phyloP scores from a whole-genome alignment of 2,113 vertebrate genomes.

The Cacatua alba region DNA sequence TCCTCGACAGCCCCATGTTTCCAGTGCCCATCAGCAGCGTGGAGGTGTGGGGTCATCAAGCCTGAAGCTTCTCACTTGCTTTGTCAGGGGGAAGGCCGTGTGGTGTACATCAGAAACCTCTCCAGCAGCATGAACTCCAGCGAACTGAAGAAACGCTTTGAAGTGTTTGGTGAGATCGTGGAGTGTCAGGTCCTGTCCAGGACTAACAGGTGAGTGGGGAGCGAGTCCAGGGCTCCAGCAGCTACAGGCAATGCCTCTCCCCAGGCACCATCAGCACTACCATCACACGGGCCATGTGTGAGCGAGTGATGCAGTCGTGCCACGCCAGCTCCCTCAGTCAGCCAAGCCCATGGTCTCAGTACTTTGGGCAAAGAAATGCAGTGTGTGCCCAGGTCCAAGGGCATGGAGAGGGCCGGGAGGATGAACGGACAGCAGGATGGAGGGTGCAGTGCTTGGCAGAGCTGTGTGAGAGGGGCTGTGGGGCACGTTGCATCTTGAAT shows the following conservation, averaged over 20 bases:
- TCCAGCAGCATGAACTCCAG: conserved; percentile 89
- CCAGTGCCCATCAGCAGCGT: accelerated
- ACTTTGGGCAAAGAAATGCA: background rate
- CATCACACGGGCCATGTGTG: background rate
- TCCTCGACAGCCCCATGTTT: background rate
- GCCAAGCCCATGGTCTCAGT: accelerated
- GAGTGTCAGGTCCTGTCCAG: conserved; percentile 92
- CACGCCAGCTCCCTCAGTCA: accelerated
- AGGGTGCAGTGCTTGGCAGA: background rate
- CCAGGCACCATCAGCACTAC: background rate
- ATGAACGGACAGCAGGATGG: background rate
- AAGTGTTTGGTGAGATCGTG: conserved; percentile 90
- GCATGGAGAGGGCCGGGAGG: background rate
- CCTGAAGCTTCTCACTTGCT: background rate
- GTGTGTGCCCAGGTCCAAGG: background rate
- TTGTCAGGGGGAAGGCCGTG: conserved; percentile 91
- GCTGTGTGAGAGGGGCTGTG: background rate
- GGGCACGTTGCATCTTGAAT: background rate
- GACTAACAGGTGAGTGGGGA: conserved; percentile 80
- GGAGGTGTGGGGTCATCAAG: background rate
- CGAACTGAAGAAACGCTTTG: conserved; percentile 92
- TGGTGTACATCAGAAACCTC: conserved; percentile 93
- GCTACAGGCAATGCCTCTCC: background rate
- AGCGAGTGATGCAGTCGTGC: background rate
- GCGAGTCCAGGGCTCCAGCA: background rate